A percentile compares a stretch with the other conserved stretches of the same genome.
Conservation (phyloP, 2,888 invertebrate species). For the Gasteruption jaculator region DNA sequence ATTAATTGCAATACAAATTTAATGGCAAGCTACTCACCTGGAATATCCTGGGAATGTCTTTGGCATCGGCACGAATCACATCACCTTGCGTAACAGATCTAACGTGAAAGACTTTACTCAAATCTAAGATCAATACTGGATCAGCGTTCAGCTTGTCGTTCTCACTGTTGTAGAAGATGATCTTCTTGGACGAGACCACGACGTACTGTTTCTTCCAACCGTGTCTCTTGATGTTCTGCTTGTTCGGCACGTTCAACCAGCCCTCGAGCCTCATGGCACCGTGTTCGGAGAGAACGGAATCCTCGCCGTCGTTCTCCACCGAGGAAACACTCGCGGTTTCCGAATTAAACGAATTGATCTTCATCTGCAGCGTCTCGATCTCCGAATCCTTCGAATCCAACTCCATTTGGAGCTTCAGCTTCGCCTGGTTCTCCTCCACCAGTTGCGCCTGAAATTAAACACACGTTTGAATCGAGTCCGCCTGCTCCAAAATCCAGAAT, state of each 20-base stretch:
- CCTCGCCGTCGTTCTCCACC: conserved; percentile 79
- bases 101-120: conserved; percentile 98
- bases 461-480: too few species aligned
- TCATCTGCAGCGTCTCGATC: conserved; percentile 87
- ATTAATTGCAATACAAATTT: too few species aligned
- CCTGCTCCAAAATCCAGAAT: too few species aligned
- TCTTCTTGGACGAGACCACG: conserved; percentile 93
- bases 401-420: conserved; percentile 87
- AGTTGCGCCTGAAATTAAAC: conserved; percentile 77
- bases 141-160: conserved; percentile 91
- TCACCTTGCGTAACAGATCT: conserved; percentile 98
- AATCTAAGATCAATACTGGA: conserved; percentile 91
- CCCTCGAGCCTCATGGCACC: conserved; percentile 83
- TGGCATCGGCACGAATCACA: conserved; percentile 97
- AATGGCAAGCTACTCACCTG: conserved; percentile 53
- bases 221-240: conserved; percentile 90
- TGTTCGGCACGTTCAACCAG: conserved; percentile 92
- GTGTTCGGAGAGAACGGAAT: conserved; percentile 59
- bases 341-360: conserved; percentile 71
- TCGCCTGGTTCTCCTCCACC: conserved; percentile 73
- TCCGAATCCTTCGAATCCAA: conserved; percentile 95
- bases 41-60: conserved; percentile 99
- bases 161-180: conserved; percentile 95
- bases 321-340: conserved; percentile 91
- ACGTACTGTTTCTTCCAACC: conserved; percentile 98